These are phyloP conservation scores for Perizoma flavofasciatum DNA, from an alignment of 2,888 invertebrate species.

Conservation along the genomic window DNA sequence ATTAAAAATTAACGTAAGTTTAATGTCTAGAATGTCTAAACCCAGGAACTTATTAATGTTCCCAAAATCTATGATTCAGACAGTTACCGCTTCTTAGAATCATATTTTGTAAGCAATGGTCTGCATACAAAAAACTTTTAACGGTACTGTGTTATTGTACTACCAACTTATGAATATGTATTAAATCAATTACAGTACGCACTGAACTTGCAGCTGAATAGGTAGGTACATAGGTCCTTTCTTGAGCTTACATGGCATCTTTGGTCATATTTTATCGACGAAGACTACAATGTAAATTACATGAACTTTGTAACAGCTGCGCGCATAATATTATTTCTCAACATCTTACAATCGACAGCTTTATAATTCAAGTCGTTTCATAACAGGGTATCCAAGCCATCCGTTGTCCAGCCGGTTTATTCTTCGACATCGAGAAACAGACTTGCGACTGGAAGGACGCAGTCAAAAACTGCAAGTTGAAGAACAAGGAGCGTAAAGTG, in stretches of 20 bases:
- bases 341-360: conserved; percentile 23
- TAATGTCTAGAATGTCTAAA: conserved; percentile 33
- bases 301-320: conserved; percentile 23
- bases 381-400: conserved; percentile 94
- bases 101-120: conserved; percentile 9
- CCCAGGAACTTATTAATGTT: conserved; percentile 33
- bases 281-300: conserved; percentile 27
- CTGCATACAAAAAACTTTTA: conserved; percentile 15
- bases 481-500: conserved; percentile 94
- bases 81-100: conserved; percentile 13
- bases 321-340: conserved; percentile 26
- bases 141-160: conserved; percentile 8
- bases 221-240: no score
- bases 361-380: conserved; percentile 32
- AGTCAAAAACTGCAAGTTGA: conserved; percentile 96
- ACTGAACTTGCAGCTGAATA: background rate
- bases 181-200: background rate
- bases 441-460: conserved; percentile 97
- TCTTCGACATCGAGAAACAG: conserved; percentile 97
- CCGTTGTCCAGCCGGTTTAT: conserved; percentile 95
- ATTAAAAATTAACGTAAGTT: conserved; percentile 29
- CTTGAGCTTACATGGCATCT: conserved; percentile 2
- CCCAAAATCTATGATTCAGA: conserved; percentile 25
- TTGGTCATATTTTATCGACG: conserved; percentile 16
- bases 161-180: conserved; percentile 1